A percentile compares a stretch with the other conserved stretches of the same genome.
Evolutionary conservation across 2,797 vertebrate genomes (phyloP).

Genomic region (Etheostoma nigrum): DNA sequence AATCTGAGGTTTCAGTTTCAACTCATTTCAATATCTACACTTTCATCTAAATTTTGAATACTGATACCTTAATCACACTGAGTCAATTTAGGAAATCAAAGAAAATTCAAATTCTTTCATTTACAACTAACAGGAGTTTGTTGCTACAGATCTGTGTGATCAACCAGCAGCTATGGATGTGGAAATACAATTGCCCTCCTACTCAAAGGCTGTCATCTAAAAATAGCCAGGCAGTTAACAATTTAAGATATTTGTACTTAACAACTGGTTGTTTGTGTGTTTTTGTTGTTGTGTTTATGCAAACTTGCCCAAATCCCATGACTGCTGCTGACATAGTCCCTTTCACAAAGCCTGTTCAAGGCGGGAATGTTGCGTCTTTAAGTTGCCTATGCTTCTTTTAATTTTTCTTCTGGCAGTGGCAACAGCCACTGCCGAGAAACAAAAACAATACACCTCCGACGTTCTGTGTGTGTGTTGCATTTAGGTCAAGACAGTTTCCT

Average conservation of each 20-base stretch:
- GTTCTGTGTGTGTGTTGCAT: too few relatives aligned
- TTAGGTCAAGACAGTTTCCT: too few relatives aligned
- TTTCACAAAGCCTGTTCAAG: too few relatives aligned
- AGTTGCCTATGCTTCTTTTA: too few relatives aligned
- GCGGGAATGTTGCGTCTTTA: too few relatives aligned
- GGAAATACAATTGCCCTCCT: neutral
- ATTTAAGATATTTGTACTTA: slow-evolving; percentile 9
- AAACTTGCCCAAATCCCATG: neutral
- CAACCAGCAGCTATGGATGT: neutral
- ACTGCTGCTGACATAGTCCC: neutral
- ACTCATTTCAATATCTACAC: neutral
- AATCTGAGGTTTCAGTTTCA: neutral
- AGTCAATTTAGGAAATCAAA: neutral
- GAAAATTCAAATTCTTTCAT: too few relatives aligned
- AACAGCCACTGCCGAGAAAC: too few relatives aligned
- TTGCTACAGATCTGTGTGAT: neutral
- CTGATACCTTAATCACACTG: neutral
- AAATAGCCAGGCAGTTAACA: slow-evolving; percentile 16
- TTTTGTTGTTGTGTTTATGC: neutral
- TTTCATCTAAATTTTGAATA: neutral
- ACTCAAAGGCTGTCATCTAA: neutral
- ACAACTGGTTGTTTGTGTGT: slow-evolving; percentile 9
- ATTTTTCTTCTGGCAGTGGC: too few relatives aligned
- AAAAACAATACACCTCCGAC: too few relatives aligned
- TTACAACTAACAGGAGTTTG: neutral